phyloP scores from a whole-genome alignment of 2,113 vertebrate genomes.

The Pimephales promelas region DNA sequence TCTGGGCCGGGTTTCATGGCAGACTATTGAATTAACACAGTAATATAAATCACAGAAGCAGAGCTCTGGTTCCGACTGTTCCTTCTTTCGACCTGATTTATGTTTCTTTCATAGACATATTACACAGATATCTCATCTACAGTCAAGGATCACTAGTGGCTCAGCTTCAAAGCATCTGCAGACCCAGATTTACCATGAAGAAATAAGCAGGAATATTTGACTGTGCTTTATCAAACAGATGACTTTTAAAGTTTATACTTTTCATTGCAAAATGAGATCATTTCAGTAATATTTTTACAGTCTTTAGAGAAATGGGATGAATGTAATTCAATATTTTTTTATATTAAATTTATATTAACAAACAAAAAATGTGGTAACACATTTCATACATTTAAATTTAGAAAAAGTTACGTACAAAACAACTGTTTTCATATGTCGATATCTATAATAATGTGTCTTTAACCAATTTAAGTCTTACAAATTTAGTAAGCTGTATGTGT shows the following conservation, averaged over 20 bases:
- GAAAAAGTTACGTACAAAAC: no score
- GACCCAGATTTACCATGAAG: background rate
- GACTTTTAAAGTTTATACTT: background rate
- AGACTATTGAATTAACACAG: conserved; percentile 4
- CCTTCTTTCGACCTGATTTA: background rate
- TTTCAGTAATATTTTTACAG: no score
- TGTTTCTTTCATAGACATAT: conserved; percentile 11
- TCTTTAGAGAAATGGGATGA: no score
- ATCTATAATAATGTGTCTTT: no score
- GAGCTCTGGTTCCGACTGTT: conserved; percentile 2
- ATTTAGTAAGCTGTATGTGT: no score
- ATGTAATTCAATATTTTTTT: no score
- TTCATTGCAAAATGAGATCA: background rate
- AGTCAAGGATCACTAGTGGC: background rate
- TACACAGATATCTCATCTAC: background rate
- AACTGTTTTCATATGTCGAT: no score
- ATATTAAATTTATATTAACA: no score
- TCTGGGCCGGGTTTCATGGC: background rate
- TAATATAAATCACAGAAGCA: conserved; percentile 21
- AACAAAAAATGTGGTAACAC: no score
- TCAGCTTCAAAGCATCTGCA: background rate
- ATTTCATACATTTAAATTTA: no score
- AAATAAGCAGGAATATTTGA: background rate
- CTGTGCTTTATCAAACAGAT: conserved; percentile 10
- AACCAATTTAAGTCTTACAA: no score